Evolutionary conservation across 1,140 invertebrate genomes (phyloP).

Genomic region (Saccostrea echinata): DNA sequence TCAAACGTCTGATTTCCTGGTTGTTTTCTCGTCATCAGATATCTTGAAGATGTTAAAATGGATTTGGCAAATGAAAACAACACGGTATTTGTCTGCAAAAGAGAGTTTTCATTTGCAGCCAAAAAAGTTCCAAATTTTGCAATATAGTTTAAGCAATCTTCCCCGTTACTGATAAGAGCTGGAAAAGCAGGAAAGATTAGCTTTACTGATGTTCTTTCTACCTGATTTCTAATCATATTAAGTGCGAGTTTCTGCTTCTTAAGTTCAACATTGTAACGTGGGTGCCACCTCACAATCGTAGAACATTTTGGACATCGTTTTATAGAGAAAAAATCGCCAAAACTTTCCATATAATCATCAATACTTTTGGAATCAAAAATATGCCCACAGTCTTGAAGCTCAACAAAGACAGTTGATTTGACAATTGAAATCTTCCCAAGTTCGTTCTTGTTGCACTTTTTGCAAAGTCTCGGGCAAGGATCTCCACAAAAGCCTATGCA

Average conservation of each 20-base stretch:
- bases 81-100: not conserved
- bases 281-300: slow-evolving; percentile 18
- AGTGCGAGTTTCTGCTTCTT: not conserved
- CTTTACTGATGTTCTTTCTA: not conserved
- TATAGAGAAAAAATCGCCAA: not conserved
- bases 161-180: not conserved
- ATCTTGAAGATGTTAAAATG: not conserved
- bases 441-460: slow-evolving; percentile 75
- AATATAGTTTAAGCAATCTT: not conserved
- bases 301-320: slow-evolving; percentile 37
- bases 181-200: not conserved
- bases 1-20: not conserved
- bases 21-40: not conserved
- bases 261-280: slow-evolving; percentile 2
- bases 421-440: slow-evolving; percentile 64
- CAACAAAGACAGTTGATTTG: not conserved
- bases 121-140: slow-evolving; percentile 1
- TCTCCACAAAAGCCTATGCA: slow-evolving; percentile 84
- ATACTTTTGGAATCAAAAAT: slow-evolving; percentile 9
- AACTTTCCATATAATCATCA: not conserved
- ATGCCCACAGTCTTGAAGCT: slow-evolving; percentile 35
- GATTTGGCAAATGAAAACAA: not conserved
- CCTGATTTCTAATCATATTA: not conserved
- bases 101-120: not conserved
- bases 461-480: slow-evolving; percentile 79